Base-by-base conservation (phyloP, 2,888 invertebrate genomes). In the Notocelia uddmanniana region DNA sequence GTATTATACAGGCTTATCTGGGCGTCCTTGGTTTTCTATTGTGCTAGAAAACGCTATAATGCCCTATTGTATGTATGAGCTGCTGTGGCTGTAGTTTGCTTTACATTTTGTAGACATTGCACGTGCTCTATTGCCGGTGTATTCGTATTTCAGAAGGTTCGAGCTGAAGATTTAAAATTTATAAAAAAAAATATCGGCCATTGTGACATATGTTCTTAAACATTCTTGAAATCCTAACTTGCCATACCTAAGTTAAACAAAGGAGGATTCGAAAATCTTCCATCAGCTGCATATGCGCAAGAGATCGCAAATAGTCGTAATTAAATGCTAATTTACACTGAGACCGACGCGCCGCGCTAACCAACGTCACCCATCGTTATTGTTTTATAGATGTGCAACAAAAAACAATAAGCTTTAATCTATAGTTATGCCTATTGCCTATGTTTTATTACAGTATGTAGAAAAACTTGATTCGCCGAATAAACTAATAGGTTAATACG, bases 321-420 rank as follows among this genome's bases (percentile, higher is more conserved):
- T 66, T 45, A 54, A 59, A 71, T 66, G 66, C 58, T 71, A 71
- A 71, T 66, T 31, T 71, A 31, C 59, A 60, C 59, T 41, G 52
- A 45, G 45, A 66, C 34, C 48, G 11, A 45, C 31, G 57, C 50
- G 50, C 15, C 31, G 31, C 52, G 37, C 52, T 59, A 64, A 41
- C n/a, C 19, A 11, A 3, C 26, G n/a, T 41, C 21, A 54, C n/a
- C n/a, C n/a, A n/a, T n/a, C n/a, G n/a, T n/a, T n/a, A n/a, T n/a
- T n/a, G n/a, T n/a, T n/a, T n/a, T n/a, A n/a, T n/a, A n/a, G n/a
- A n/a, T n/a, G n/a, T n/a, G n/a, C n/a, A n/a, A n/a, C n/a, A 23
- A 23, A 37, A 69, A 45, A 63, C 57, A 63, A 63, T 58, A 23
- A 8, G 26, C 23, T 54, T 21, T 21, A 52, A 60, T n/a, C 23